Conservation (phyloP, 2,113 vertebrate genomes). For the Brachyistius frenatus region DNA sequence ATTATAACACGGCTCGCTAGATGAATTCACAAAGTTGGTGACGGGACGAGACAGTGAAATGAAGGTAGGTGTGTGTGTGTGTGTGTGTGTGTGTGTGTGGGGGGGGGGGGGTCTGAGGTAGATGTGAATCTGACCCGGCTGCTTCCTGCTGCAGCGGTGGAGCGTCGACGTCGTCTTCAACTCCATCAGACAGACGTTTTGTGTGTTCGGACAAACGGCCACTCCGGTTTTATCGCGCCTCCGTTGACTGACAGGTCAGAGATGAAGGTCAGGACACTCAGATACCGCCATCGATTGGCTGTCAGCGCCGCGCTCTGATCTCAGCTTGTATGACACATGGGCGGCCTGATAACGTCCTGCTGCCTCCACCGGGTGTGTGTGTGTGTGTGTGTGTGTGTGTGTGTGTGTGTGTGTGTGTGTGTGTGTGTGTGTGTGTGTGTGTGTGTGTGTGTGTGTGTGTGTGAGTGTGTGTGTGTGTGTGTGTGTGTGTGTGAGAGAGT, state of each 20-base stretch:
- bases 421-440: no score
- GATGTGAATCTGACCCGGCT: no score
- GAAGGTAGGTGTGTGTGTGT: background rate
- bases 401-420: no score
- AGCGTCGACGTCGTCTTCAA: no score
- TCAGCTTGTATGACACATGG: background rate
- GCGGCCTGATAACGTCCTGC: constrained; percentile 12
- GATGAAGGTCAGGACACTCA: constrained; percentile 46
- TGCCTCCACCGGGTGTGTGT: background rate
- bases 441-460: no score
- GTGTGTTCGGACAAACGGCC: no score
- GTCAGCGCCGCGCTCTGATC: constrained; percentile 7
- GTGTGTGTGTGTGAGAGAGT: no score
- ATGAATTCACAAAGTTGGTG: background rate
- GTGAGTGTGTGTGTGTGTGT: no score
- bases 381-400: constrained; percentile 3
- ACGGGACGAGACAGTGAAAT: background rate
- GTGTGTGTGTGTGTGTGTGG: no score
- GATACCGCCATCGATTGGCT: constrained; percentile 40
- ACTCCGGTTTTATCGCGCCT: no score
- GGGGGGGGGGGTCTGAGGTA: no score
- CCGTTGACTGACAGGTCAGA: constrained; percentile 20
- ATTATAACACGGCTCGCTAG: constrained; percentile 23
- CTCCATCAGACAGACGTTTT: no score
- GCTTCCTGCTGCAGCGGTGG: background rate